Evolutionary conservation across 2,113 vertebrate species (phyloP).

Genomic region (Pachypanchax playfairii): DNA sequence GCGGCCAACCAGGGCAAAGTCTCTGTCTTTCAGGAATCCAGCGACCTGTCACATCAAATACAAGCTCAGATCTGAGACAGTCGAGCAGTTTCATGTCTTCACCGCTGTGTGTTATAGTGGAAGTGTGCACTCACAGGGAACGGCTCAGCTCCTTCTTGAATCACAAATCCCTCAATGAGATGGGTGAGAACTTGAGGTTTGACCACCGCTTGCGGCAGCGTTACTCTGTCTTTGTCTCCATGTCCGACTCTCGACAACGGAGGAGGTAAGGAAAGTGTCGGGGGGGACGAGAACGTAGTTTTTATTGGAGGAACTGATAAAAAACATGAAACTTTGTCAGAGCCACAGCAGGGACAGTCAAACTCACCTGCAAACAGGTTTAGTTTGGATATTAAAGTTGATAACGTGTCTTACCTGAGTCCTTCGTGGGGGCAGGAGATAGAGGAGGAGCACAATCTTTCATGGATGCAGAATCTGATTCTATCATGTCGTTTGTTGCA

Average conservation of each 20-base stretch:
- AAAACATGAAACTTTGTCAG: not conserved
- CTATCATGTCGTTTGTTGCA: slow-evolving; percentile 62
- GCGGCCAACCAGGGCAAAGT: slow-evolving; percentile 71
- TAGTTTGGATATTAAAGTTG: not conserved
- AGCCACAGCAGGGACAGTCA: not conserved
- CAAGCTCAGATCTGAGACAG: not conserved
- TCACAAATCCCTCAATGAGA: slow-evolving; percentile 98
- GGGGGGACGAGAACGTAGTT: slow-evolving; percentile 71
- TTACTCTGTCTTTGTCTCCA: slow-evolving; percentile 82
- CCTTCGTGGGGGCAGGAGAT: slow-evolving; percentile 76
- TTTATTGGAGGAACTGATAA: slow-evolving; percentile 53
- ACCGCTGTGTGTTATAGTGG: not conserved
- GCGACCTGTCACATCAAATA: slow-evolving; percentile 73
- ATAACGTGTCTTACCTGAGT: slow-evolving; percentile 55
- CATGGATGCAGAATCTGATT: slow-evolving; percentile 60
- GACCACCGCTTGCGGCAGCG: slow-evolving; percentile 94
- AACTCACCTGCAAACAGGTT: not conserved
- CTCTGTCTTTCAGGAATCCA: slow-evolving; percentile 80
- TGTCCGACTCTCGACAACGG: slow-evolving; percentile 71
- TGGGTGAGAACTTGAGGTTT: slow-evolving; percentile 99
- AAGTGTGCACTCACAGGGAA: slow-evolving; percentile 87
- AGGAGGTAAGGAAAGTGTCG: slow-evolving; percentile 75
- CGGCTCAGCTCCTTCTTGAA: slow-evolving; percentile 97
- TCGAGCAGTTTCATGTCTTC: not conserved
- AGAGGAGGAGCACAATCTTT: slow-evolving; percentile 82